Base-by-base conservation (phyloP, 2,113 vertebrate species). In the Dicrurus megarhynchus region DNA sequence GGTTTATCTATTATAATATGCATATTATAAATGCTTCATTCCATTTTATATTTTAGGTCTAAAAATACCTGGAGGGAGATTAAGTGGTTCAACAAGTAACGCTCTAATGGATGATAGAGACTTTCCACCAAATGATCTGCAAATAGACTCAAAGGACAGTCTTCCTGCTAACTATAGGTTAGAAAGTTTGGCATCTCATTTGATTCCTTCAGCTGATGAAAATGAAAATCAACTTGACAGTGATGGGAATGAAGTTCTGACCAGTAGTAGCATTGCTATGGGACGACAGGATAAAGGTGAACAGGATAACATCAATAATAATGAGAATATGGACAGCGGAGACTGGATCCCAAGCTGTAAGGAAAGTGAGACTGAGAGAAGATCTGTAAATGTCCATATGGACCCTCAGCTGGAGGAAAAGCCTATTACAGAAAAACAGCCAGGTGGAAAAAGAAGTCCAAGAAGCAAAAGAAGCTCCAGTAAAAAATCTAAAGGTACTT, bases 221-320 rank as follows among this genome's bases (percentile, higher is more conserved):
- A 98, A 98, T 97, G 97, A 98, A 94, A 98, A 98, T 90, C 97
- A 94, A 5, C 95, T 98, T 84, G 97, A 90, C 50, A 84, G 35
- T 11, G 95, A 94, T 15, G 79, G 86, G 30, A 88, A 55, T 50
- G 92, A 95, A 39, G 39, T 28, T 91, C 80, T 98, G 91, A 97
- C 83, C n/a, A 53, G 83, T 61, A 88, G 89, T 15, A 82, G 80
- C 35, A 16, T 71, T 46, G 65, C 84, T 30, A 98, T 98, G 97
- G 98, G 98, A 84, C 92, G 12, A 30, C 93, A 97, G 8, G 26
- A 83, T 39, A 95, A 57, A 82, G 95, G 87, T 42, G 95, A 97
- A 37, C 98, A 98, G 96, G 98, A 98, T 95, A 98, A 95, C 95
- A 97, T 98, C 82, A 98, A 98, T 96, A 98, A 98, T 73, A 98